Evolutionary conservation across 2,113 vertebrate genomes (phyloP).

Genomic region (Protomyctophum bolini): DNA sequence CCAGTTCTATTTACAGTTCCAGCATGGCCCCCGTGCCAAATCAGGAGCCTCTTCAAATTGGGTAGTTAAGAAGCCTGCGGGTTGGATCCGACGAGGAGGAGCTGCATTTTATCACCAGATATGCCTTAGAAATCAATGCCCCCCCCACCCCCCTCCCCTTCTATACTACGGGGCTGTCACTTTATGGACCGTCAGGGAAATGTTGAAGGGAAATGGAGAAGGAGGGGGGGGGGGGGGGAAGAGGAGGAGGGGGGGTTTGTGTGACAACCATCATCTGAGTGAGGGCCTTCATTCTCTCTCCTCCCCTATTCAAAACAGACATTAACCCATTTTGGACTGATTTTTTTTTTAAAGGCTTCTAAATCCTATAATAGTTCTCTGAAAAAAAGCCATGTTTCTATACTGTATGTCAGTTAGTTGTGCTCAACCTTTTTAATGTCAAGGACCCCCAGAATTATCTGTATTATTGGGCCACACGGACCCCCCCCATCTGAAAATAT

Average conservation of each 20-base stretch:
- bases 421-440: no score
- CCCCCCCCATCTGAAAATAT: no score
- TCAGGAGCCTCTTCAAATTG: slow-evolving; percentile 70
- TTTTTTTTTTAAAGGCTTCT: no score
- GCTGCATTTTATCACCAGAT: slow-evolving; percentile 76
- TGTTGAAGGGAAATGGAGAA: slow-evolving; percentile 68
- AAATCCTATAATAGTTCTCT: no score
- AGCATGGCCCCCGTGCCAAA: slow-evolving; percentile 65
- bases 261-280: slow-evolving; percentile 66
- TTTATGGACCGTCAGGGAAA: slow-evolving; percentile 79
- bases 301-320: slow-evolving; percentile 62
- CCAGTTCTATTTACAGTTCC: slow-evolving; percentile 75
- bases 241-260: slow-evolving; percentile 22
- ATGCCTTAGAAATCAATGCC: slow-evolving; percentile 79
- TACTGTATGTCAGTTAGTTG: no score
- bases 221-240: slow-evolving; percentile 40
- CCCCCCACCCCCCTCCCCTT: slow-evolving; percentile 73
- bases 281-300: slow-evolving; percentile 65
- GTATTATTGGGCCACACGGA: no score
- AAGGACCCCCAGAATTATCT: no score
- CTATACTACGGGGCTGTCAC: slow-evolving; percentile 59
- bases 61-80: slow-evolving; percentile 74
- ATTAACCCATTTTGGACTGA: slow-evolving; percentile 18
- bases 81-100: no score
- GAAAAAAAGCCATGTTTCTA: no score